phyloP scores from a whole-genome alignment of 2,888 invertebrate genomes.

The Cryptocephalus primarius region DNA sequence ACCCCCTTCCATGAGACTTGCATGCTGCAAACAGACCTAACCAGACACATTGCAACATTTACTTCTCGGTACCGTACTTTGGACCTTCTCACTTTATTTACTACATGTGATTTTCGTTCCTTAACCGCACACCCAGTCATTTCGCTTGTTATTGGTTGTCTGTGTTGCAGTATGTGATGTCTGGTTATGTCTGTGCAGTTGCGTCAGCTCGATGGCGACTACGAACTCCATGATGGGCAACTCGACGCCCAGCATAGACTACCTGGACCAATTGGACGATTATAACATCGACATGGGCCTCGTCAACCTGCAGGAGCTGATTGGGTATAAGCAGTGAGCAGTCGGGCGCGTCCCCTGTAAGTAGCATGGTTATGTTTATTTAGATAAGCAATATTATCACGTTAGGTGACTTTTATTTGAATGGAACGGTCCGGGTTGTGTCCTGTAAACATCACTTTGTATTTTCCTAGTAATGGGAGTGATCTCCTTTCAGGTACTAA shows the following conservation, averaged over 20 bases:
- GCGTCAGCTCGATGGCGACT: constrained; percentile 34
- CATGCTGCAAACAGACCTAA: constrained; percentile 41
- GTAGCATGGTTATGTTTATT: too few species aligned
- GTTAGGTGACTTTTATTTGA: too few species aligned
- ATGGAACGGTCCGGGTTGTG: too few species aligned
- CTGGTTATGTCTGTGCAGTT: constrained; percentile 41
- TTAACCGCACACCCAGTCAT: too few species aligned
- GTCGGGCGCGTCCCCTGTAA: too few species aligned
- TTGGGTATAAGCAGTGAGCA: constrained; percentile 25
- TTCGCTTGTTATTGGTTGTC: constrained; percentile 26
- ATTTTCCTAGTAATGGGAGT: too few species aligned
- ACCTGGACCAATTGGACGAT: constrained; percentile 32
- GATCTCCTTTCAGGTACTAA: too few species aligned
- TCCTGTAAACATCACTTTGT: too few species aligned
- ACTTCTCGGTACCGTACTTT: constrained; percentile 3
- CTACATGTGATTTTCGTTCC: not conserved
- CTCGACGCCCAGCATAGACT: constrained; percentile 28
- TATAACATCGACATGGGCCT: constrained; percentile 30
- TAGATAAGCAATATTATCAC: too few species aligned
- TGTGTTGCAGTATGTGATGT: constrained; percentile 40
- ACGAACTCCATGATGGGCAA: constrained; percentile 25
- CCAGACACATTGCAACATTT: constrained; percentile 37
- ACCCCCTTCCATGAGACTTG: constrained; percentile 4
- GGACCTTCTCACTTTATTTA: not conserved
- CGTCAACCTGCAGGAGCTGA: constrained; percentile 32